Conservation (phyloP, 2,888 invertebrate species). For the Gisinianus flammeolus region DNA sequence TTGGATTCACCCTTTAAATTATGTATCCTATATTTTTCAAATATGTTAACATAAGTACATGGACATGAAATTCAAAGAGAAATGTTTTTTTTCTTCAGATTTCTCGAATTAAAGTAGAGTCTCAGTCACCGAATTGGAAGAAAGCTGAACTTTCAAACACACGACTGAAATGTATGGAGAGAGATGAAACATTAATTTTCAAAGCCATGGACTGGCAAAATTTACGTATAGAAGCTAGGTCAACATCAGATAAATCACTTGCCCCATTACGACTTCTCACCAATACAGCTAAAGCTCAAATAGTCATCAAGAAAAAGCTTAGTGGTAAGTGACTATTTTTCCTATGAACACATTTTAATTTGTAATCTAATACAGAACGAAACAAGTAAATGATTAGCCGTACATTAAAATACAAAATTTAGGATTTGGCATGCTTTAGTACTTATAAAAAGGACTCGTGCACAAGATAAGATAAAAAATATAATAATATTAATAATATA, state of each 20-base stretch:
- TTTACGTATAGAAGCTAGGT: conserved; percentile 91
- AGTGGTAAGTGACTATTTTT: conserved; percentile 72
- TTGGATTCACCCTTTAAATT: conserved; percentile 4
- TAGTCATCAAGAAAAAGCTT: conserved; percentile 92
- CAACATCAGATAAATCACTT: conserved; percentile 72
- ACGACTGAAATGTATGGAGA: conserved; percentile 85
- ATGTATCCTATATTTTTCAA: neutral
- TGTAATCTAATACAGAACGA: too few relatives aligned
- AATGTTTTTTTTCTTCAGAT: conserved; percentile 65
- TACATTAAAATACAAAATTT: too few relatives aligned
- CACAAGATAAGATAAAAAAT: neutral
- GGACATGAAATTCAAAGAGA: neutral
- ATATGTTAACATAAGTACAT: neutral
- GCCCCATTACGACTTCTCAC: conserved; percentile 91
- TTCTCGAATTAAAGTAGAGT: conserved; percentile 89
- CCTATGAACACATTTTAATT: too few relatives aligned
- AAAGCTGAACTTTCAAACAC: conserved; percentile 87
- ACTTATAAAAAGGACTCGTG: neutral
- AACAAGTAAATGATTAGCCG: too few relatives aligned
- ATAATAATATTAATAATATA: neutral
- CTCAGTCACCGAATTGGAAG: conserved; percentile 89
- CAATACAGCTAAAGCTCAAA: conserved; percentile 91
- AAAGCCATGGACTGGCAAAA: conserved; percentile 98
- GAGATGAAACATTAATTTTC: conserved; percentile 91
- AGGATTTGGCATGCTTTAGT: neutral